Percentiles rank a stretch among this genome's conserved stretches.
phyloP scores from a whole-genome alignment of 1,140 invertebrate species.

The Grapholita molesta region DNA sequence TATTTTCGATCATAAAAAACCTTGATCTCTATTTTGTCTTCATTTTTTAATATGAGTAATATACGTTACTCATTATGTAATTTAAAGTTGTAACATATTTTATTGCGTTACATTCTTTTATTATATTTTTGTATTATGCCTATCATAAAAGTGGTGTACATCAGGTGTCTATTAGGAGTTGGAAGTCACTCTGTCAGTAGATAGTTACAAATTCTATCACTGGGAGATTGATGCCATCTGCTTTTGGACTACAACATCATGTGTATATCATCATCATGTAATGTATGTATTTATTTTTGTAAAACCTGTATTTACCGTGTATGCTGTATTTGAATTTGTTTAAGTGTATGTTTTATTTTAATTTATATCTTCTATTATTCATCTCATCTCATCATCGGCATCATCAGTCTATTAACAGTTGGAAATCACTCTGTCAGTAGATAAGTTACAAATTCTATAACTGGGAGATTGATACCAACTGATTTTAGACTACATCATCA shows the following conservation, averaged over 20 bases:
- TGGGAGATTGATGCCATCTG: neutral
- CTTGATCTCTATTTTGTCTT: too few species aligned
- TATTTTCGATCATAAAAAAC: too few species aligned
- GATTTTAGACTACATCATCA: neutral
- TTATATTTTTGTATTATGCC: neutral
- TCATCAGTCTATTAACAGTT: neutral
- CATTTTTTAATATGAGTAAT: too few species aligned
- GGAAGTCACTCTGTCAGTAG: conserved; percentile 27
- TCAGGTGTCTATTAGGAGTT: neutral
- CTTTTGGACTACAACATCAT: neutral
- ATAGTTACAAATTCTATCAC: conserved; percentile 22
- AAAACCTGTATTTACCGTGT: too few species aligned
- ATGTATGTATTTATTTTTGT: too few species aligned
- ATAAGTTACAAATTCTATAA: conserved; percentile 23
- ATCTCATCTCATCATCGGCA: neutral
- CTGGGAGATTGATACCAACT: neutral
- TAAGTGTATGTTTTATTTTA: too few species aligned
- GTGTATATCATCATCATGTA: too few species aligned
- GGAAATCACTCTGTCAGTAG: conserved; percentile 26
- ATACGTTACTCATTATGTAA: too few species aligned
- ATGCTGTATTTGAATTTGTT: too few species aligned
- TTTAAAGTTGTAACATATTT: too few species aligned
- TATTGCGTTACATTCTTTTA: too few species aligned
- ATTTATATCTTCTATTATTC: too few species aligned
- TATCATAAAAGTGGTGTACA: neutral